Base-by-base conservation (phyloP, 2,888 invertebrate species). In the Anoplius nigerrimus region DNA sequence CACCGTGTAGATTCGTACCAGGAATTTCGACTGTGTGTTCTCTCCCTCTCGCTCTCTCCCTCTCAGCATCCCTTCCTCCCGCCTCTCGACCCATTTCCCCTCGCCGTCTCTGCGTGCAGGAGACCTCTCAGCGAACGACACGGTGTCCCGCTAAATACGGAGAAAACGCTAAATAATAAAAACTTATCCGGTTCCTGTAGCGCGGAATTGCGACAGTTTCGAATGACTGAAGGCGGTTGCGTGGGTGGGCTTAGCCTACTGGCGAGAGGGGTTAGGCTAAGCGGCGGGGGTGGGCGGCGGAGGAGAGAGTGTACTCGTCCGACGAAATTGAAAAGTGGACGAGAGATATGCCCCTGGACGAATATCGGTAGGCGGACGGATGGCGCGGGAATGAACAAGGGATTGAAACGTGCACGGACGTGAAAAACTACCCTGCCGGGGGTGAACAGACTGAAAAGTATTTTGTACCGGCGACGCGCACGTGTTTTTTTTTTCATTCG, bases 241-340 rank as follows among this genome's bases (percentile, higher is more conserved):
- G 11, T 34, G 34, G 34, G 4, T 34, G 34, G 34, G 34, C 34
- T 34, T 34, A 34, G 1, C 1, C 34, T 13, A 13, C 24, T 24
- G 24, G 13, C 16, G 55, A 55, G 15, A 55, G 15, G 18, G 55
- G 27, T n/a, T 48, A 55, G 34, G 18, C 0, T 27, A 16, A 34
- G n/a, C 20, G 13, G n/a, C 34, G 43, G 43, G 56, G 34, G 56
- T 3, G 22, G 59, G 52, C 18, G 18, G 24, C 61, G 57, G 71
- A n/a, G n/a, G n/a, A n/a, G n/a, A n/a, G n/a, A 69, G 20, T 63
- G 61, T 63, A 43, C n/a, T 70, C 69, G 72, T 71, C 58, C 72
- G 70, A 75, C 74, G 75, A 81, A 83, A 84, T 83, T 83, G 84
- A 83, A 84, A 81, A 84, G 80, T 80, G 79, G 75, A 63, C 72